A percentile compares a stretch with the other conserved stretches of the same genome.
Conservation (phyloP, 2,113 vertebrate genomes). For the Paracanthobrama guichenoti region DNA sequence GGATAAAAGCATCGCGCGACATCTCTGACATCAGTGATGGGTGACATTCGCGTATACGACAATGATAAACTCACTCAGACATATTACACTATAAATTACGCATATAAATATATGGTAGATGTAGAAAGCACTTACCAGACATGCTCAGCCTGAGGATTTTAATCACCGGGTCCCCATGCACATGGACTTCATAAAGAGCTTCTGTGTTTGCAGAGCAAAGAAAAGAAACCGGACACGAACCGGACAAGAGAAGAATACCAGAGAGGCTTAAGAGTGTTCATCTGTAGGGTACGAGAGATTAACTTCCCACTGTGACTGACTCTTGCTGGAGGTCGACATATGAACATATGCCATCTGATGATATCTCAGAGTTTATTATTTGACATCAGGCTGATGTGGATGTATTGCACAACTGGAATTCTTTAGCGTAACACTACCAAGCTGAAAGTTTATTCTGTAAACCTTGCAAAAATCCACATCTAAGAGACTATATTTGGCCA, state of each 20-base stretch:
- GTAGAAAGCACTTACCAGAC: constrained; percentile 15
- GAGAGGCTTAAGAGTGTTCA: constrained; percentile 56
- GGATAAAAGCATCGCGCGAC: background rate
- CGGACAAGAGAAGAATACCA: constrained; percentile 59
- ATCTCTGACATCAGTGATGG: constrained; percentile 2
- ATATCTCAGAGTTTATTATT: background rate
- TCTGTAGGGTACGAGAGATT: constrained; percentile 35
- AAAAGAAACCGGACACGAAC: constrained; percentile 56
- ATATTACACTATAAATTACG: background rate
- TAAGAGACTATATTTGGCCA: background rate
- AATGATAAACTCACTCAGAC: background rate
- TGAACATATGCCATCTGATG: background rate
- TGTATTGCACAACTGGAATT: background rate
- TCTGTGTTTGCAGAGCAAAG: constrained; percentile 52
- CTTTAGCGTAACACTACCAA: background rate
- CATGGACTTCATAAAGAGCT: constrained; percentile 53
- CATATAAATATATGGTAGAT: background rate
- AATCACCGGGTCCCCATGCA: constrained; percentile 37
- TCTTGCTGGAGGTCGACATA: background rate
- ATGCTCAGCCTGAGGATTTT: constrained; percentile 35
- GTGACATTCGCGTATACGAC: constrained; percentile 6
- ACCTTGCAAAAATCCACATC: background rate
- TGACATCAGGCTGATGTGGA: background rate
- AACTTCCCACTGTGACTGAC: constrained; percentile 14
- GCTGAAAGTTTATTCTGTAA: background rate